These are phyloP conservation scores for Noctua fimbriata DNA, from an alignment of 2,888 invertebrate genomes.

Conservation along the genomic window DNA sequence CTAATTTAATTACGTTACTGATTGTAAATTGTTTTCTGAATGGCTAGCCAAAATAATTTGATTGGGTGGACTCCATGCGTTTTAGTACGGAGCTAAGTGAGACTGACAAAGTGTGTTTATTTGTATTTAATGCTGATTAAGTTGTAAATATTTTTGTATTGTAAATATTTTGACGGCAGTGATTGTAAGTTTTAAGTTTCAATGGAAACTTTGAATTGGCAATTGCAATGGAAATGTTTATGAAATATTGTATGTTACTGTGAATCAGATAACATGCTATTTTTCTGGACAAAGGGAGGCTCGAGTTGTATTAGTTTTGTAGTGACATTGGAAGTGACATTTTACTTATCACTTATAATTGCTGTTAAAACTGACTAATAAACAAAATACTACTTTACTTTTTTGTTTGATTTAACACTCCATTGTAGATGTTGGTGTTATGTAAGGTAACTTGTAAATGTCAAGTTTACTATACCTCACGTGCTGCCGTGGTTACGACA, in stretches of 20 bases:
- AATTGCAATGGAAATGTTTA: constrained; percentile 69
- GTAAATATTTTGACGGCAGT: constrained; percentile 81
- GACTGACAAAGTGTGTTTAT: constrained; percentile 67
- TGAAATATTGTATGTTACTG: constrained; percentile 65
- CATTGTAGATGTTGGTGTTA: constrained; percentile 32
- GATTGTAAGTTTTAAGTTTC: constrained; percentile 87
- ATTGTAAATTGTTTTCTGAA: constrained; percentile 67
- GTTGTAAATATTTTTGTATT: constrained; percentile 85
- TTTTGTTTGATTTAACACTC: constrained; percentile 63
- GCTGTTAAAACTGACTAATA: constrained; percentile 85
- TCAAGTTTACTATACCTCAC: constrained; percentile 57
- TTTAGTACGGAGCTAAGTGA: constrained; percentile 80
- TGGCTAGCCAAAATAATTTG: constrained; percentile 72
- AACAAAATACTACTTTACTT: constrained; percentile 71
- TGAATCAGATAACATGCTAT: constrained; percentile 30
- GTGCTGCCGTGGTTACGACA: constrained; percentile 25
- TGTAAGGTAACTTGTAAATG: constrained; percentile 50
- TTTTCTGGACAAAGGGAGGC: constrained; percentile 41
- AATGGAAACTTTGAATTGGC: constrained; percentile 71
- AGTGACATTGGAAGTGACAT: constrained; percentile 69
- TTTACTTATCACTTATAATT: constrained; percentile 86
- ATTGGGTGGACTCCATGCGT: constrained; percentile 80
- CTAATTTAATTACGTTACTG: constrained; percentile 70
- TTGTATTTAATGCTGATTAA: constrained; percentile 77
- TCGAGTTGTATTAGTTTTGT: constrained; percentile 61